phyloP scores from a whole-genome alignment of 92 coral and sea anemone genomes.

The Desmophyllum pertusum region DNA sequence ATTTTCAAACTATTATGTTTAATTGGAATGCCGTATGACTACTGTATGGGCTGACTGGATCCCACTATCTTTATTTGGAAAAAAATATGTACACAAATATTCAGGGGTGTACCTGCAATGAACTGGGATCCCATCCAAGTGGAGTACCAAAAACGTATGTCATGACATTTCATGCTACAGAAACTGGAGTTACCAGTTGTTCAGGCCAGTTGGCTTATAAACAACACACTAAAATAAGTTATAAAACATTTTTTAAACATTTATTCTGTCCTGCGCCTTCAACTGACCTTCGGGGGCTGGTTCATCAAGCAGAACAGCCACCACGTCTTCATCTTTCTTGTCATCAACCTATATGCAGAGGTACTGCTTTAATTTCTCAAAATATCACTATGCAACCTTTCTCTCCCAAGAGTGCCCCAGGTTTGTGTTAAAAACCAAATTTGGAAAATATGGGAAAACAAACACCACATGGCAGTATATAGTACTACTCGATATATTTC shows the following conservation, averaged over 20 bases:
- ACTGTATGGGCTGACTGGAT: too few species aligned
- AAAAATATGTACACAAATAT: not conserved
- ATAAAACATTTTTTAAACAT: too few species aligned
- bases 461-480: not conserved
- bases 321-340: conserved; percentile 92
- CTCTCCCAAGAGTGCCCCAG: not conserved
- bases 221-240: not conserved
- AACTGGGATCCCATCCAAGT: too few species aligned
- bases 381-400: not conserved
- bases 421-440: not conserved
- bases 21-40: not conserved
- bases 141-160: not conserved
- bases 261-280: too few species aligned
- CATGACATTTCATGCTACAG: not conserved
- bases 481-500: too few species aligned
- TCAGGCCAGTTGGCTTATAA: not conserved
- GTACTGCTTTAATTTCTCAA: not conserved
- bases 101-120: too few species aligned
- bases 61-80: not conserved
- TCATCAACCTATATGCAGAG: conserved; percentile 78
- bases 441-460: not conserved
- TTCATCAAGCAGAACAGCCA: conserved; percentile 87
- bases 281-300: conserved; percentile 95
- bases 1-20: not conserved
- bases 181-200: too few species aligned